A percentile compares a stretch with the other conserved stretches of the same genome.
phyloP scores from a whole-genome alignment of 2,797 vertebrate genomes.

The Ispidina picta region DNA sequence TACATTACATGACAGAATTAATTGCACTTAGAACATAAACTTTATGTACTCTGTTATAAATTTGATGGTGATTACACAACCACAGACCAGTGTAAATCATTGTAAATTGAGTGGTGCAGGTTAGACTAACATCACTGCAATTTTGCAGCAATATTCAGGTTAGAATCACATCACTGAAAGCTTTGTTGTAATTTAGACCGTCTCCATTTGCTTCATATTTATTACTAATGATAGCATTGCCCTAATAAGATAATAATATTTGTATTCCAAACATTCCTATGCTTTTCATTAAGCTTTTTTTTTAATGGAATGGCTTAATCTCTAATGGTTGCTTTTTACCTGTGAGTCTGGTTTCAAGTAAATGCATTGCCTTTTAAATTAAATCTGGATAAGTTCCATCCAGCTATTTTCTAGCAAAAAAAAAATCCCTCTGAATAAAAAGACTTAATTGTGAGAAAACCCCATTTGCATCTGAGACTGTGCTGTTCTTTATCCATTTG shows the following conservation, averaged over 20 bases:
- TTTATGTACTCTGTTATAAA: neutral
- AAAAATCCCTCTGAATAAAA: neutral
- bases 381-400: neutral
- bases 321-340: neutral
- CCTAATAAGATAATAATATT: neutral
- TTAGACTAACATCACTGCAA: neutral
- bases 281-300: neutral
- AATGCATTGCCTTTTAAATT: neutral
- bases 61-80: neutral
- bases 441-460: neutral
- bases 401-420: neutral
- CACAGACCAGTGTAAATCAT: neutral
- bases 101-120: neutral
- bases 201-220: neutral
- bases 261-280: neutral
- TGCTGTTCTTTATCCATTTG: slow-evolving; percentile 20
- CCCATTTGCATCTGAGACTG: neutral
- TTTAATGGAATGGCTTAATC: neutral
- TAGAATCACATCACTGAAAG: neutral
- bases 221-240: neutral
- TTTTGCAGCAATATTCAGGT: neutral
- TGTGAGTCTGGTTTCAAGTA: neutral
- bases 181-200: neutral
- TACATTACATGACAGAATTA: neutral
- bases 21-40: neutral